Percentiles rank a stretch among this genome's conserved stretches.
Conservation (phyloP, 2,113 vertebrate genomes). For the Ictidomys tridecemlineatus region DNA sequence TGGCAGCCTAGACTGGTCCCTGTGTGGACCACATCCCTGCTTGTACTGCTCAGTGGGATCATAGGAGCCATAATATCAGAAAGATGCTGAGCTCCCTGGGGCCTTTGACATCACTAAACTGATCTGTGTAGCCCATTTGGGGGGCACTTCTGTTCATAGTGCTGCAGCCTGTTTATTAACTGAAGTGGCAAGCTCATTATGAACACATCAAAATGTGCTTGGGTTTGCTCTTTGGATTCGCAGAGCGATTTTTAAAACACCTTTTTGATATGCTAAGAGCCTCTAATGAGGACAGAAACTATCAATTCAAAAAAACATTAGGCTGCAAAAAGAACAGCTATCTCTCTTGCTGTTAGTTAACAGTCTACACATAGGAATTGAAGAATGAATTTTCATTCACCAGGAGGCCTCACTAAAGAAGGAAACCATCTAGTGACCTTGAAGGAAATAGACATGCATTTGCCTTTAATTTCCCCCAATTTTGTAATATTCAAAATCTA, state of each 20-base stretch:
- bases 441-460: not conserved
- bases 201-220: slow-evolving; percentile 76
- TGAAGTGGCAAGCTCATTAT: slow-evolving; percentile 65
- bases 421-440: not conserved
- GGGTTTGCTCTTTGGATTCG: slow-evolving; percentile 67
- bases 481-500: slow-evolving; percentile 29
- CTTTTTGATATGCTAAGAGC: slow-evolving; percentile 75
- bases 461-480: slow-evolving; percentile 21
- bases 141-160: not conserved
- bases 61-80: not conserved
- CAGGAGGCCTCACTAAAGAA: slow-evolving; percentile 26
- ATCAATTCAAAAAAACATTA: slow-evolving; percentile 59
- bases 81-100: not conserved
- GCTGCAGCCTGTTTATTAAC: slow-evolving; percentile 60
- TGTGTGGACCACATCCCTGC: not conserved
- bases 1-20: not conserved
- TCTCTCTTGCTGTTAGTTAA: slow-evolving; percentile 28
- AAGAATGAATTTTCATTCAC: slow-evolving; percentile 41
- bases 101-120: not conserved
- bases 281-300: slow-evolving; percentile 68
- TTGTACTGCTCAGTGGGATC: not conserved
- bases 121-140: not conserved
- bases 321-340: slow-evolving; percentile 30
- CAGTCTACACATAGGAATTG: not conserved
- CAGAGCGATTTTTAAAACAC: slow-evolving; percentile 72